Evolutionary conservation across 2,113 vertebrate genomes (phyloP).

Genomic region (Glareola pratincola): DNA sequence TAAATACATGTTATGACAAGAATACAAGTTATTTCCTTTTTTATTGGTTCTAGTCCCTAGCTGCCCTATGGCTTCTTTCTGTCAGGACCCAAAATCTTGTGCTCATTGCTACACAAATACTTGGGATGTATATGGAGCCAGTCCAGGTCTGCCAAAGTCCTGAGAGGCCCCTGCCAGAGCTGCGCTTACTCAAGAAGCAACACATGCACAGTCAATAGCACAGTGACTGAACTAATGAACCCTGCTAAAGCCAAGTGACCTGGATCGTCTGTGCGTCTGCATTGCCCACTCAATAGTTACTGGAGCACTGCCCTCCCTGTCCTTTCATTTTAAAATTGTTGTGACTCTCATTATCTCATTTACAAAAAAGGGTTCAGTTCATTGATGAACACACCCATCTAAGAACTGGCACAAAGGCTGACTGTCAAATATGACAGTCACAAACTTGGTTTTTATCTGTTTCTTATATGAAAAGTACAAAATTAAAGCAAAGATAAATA

Average conservation of each 20-base stretch:
- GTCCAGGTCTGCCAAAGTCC: background rate
- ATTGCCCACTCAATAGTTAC: background rate
- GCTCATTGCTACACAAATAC: background rate
- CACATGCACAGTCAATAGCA: background rate
- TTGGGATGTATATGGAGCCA: background rate
- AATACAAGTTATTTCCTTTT: background rate
- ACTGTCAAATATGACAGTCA: background rate
- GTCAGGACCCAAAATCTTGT: background rate
- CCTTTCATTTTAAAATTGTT: background rate
- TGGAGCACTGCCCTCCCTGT: accelerated
- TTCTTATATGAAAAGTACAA: background rate
- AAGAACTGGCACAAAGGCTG: background rate
- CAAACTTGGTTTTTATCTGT: background rate
- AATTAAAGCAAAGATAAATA: background rate
- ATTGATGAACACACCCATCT: background rate
- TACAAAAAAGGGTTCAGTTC: background rate
- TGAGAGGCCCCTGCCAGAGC: background rate
- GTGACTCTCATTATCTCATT: background rate
- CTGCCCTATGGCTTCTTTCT: background rate
- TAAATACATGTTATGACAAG: background rate
- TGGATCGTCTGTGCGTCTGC: background rate
- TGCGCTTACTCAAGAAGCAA: background rate
- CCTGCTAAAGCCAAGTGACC: background rate
- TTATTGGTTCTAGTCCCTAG: background rate
- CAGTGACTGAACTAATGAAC: background rate